Base-by-base conservation (phyloP, 2,113 vertebrate species). In the Actenoides hombroni region DNA sequence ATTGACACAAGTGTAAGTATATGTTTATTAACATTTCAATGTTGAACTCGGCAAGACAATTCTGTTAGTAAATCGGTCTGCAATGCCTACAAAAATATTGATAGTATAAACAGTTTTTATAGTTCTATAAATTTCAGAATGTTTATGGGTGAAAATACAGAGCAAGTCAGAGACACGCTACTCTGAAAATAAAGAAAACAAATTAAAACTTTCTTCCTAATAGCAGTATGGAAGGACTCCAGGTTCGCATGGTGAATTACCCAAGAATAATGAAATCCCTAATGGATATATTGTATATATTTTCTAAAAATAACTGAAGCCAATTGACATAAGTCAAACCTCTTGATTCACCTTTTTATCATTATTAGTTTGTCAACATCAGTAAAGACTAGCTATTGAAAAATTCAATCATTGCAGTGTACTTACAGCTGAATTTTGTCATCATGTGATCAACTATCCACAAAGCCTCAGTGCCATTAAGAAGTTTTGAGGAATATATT, bases 371-470 rank as follows among this genome's bases (percentile, higher is more conserved):
- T 93, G 46, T 37, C 91, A 91, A 75, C 63, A 94, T 89, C 67
- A 92, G 63, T 78, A 90, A 93, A 90, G 67, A 87, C 77, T 94
- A 96, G 67, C 92, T 96, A 94, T 24, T 65, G 80, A 91, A 94
- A 96, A 94, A 94, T 76, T 94, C 88, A 96, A 95, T 92, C 91
- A 91, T 94, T 96, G 93, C 60, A 75, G 54, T 92, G 95, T 96
- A 96, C 92, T 96, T 95, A 97, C 95, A 96, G 95, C 74, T 84
- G 53, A 95, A 95, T 94, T 95, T 96, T 96, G 94, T 95, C 92
- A 96, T 96, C 95, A 96, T 95, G 90, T 96, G 95, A 97, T 74
- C 94, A 93, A 96, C 86, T 96, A 97, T 96, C 95, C 94, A 96
- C 88, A 97, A 95, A 94, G 94, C 49, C 92, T 96, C 92, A 92